Evolutionary conservation across 1,140 invertebrate species (phyloP).

Genomic region (Pogonomyrmex californicus): DNA sequence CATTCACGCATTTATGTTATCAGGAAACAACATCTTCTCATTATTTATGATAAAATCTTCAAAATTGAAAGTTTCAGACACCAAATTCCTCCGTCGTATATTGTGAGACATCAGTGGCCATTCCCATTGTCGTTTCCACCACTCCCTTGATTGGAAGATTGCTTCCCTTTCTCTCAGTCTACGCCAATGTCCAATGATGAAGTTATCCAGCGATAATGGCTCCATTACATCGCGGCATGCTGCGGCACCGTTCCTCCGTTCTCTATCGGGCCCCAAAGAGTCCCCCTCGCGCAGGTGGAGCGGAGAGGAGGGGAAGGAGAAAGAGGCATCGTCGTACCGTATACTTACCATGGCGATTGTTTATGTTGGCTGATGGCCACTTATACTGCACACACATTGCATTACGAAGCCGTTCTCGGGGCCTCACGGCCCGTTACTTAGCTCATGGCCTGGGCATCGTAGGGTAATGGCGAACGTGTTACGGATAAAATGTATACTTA

Average conservation of each 20-base stretch:
- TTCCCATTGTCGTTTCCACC: constrained; percentile 34
- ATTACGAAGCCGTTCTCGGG: constrained; percentile 79
- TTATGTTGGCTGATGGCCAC: constrained; percentile 88
- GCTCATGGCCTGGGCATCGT: constrained; percentile 83
- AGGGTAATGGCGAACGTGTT: constrained; percentile 87
- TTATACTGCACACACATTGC: constrained; percentile 85
- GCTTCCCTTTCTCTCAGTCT: constrained; percentile 59
- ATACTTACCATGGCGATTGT: constrained; percentile 87
- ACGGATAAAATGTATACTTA: constrained; percentile 88
- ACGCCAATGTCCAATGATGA: constrained; percentile 85
- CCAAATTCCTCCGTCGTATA: background rate
- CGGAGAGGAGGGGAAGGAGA: constrained; percentile 23
- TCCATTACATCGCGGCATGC: constrained; percentile 83
- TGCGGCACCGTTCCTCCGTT: constrained; percentile 65
- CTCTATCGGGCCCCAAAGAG: constrained; percentile 73
- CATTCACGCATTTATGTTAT: background rate
- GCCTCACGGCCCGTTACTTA: constrained; percentile 82
- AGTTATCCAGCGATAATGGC: constrained; percentile 87
- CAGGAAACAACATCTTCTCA: background rate
- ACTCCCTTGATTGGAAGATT: constrained; percentile 40
- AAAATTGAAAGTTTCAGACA: background rate
- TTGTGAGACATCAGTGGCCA: background rate
- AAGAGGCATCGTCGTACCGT: constrained; percentile 81
- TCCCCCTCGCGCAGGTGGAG: constrained; percentile 31
- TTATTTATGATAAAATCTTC: background rate